A percentile compares a stretch with the other conserved stretches of the same genome.
These are phyloP conservation scores for Ophion obscuratus DNA, from an alignment of 2,888 invertebrate genomes.

Conservation along the genomic window DNA sequence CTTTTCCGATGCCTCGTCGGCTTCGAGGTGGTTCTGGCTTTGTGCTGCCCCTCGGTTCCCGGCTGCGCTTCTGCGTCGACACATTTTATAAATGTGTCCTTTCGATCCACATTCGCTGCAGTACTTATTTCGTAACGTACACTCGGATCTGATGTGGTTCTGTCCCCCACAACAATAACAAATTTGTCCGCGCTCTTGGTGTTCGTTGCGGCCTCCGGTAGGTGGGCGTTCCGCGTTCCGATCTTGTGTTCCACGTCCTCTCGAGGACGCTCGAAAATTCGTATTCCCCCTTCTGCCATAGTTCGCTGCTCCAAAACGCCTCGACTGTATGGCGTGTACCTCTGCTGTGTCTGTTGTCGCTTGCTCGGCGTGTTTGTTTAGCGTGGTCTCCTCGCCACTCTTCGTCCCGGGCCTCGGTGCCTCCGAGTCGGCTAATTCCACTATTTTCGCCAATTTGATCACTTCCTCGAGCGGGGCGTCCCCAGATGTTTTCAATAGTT, in stretches of 20 bases:
- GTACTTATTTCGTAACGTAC: slow-evolving; percentile 35
- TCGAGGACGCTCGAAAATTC: neutral
- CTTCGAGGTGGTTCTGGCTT: slow-evolving; percentile 30
- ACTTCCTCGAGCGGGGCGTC: slow-evolving; percentile 36
- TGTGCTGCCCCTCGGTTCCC: slow-evolving; percentile 5
- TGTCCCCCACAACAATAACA: slow-evolving; percentile 43
- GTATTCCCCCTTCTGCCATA: neutral
- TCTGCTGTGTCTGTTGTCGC: slow-evolving; percentile 19
- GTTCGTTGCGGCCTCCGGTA: neutral
- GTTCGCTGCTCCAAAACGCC: slow-evolving; percentile 12
- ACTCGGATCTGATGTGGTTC: slow-evolving; percentile 43
- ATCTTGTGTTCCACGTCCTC: slow-evolving; percentile 7
- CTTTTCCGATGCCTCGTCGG: neutral
- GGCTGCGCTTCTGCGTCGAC: slow-evolving; percentile 10
- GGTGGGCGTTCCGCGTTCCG: slow-evolving; percentile 14
- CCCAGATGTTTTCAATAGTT: slow-evolving; percentile 38
- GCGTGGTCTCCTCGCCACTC: neutral
- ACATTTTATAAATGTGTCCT: slow-evolving; percentile 53
- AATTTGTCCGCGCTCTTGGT: too few relatives aligned
- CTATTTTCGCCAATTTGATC: slow-evolving; percentile 47
- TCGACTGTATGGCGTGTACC: slow-evolving; percentile 24
- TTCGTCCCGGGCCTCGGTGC: neutral
- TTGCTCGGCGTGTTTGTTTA: neutral
- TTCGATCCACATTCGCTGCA: slow-evolving; percentile 52
- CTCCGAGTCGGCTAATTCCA: slow-evolving; percentile 43